phyloP scores from a whole-genome alignment of 2,888 invertebrate species.

The Oxystoma pomonae region DNA sequence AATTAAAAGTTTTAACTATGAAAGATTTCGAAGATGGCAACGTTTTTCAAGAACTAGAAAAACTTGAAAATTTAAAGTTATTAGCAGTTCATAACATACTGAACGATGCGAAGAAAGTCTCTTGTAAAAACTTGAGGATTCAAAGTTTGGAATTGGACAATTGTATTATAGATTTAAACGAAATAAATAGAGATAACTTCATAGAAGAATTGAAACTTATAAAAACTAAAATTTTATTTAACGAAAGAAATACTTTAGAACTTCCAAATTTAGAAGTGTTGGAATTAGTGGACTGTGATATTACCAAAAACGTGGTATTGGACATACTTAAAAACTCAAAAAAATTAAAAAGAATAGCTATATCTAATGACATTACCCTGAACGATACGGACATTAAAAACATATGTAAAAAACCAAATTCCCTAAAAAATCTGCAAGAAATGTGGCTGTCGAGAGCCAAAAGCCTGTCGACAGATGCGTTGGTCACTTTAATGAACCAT shows the following conservation, averaged over 20 bases:
- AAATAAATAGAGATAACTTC: background rate
- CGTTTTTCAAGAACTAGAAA: conserved; percentile 6
- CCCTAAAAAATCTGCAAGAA: conserved; percentile 15
- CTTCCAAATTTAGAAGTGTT: conserved; percentile 16
- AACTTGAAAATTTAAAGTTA: conserved; percentile 15
- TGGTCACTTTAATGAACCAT: conserved; percentile 21
- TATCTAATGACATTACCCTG: conserved; percentile 18
- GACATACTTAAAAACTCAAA: conserved; percentile 12
- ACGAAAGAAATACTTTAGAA: background rate
- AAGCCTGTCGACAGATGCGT: conserved; percentile 18
- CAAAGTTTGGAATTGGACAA: background rate
- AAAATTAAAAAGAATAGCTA: conserved; percentile 13
- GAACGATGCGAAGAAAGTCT: background rate
- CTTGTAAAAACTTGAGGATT: background rate
- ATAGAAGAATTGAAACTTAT: background rate
- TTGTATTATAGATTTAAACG: background rate
- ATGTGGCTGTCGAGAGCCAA: conserved; percentile 20
- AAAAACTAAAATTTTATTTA: background rate
- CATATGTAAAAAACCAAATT: conserved; percentile 10
- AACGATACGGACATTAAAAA: conserved; percentile 15
- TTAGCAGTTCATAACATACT: conserved; percentile 5
- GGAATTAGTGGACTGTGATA: conserved; percentile 19
- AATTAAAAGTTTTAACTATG: conserved; percentile 13
- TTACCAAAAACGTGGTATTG: conserved; percentile 10
- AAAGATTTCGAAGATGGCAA: conserved; percentile 11